Base-by-base conservation (phyloP, 1,140 invertebrate genomes). In the Telenomus remus region DNA sequence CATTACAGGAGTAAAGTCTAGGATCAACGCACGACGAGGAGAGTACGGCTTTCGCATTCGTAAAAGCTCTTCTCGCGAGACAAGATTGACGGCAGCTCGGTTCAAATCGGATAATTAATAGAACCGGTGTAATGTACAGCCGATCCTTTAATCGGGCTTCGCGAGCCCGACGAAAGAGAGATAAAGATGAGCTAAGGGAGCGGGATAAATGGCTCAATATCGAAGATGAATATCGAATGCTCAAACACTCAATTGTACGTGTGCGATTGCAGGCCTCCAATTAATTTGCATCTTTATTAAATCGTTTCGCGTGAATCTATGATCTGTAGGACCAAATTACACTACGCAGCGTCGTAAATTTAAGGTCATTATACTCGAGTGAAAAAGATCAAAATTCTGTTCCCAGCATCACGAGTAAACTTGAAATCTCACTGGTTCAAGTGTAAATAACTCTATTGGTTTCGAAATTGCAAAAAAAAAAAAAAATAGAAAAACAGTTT, bases 281-380 rank as follows among this genome's bases (percentile, higher is more conserved):
- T 72, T 77, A 71, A 77, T 73, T 72, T 77, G 75, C 75, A 77
- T 77, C 65, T 64, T 68, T 73, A 73, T 78, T 73, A 68, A 78
- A 73, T 33, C 60, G 64, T 68, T 59, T 70, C 55, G 57, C 64
- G 46, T 46, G 56, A 57, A 70, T 37, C 33, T 37, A 27, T 77
- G 68, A 72, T 72, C 49, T 76, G 68, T 68, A 63, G 48, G 48
- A 53, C 61, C 13, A 66, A 76, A 71, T 71, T 71, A 71, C 43
- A 71, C 66, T 47, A 66, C 35, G 49, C 43, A 27, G 35, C 37
- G 51, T 16, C 12, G 55, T 70, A 76, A 65, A 70, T 76, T 60
- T 50, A 34, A 37, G 19, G 35, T 44, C 54, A 66, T 56, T 39
- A 39, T 73, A 57, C 55, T 65, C 49, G 51, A 65, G 16, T 48